phyloP scores from a whole-genome alignment of 2,113 vertebrate species.

The Ranitomeya variabilis region DNA sequence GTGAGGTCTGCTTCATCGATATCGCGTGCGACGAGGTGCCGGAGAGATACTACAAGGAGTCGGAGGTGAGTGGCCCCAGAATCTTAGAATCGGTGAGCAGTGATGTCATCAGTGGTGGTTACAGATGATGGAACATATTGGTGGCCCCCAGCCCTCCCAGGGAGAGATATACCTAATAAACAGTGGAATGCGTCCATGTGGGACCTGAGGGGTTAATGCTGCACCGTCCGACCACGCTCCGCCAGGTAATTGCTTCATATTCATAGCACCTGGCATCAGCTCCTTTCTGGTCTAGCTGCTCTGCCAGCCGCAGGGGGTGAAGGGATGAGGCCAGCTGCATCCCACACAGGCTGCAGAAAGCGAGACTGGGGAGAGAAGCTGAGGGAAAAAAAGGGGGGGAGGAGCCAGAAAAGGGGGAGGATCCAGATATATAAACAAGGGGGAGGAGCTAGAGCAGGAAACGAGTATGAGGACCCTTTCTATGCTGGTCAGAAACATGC shows the following conservation, averaged over 20 bases:
- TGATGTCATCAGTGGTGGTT: background rate
- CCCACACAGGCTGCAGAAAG: background rate
- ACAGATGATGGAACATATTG: too few relatives aligned
- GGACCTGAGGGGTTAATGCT: background rate
- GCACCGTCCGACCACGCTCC: background rate
- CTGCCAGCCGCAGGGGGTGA: too few relatives aligned
- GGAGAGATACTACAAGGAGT: slow-evolving; percentile 97
- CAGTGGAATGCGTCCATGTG: background rate
- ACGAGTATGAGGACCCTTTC: too few relatives aligned
- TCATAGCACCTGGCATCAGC: background rate
- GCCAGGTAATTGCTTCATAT: background rate
- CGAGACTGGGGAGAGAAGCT: too few relatives aligned
- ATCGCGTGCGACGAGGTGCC: slow-evolving; percentile 97
- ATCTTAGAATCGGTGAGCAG: background rate
- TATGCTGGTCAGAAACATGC: too few relatives aligned
- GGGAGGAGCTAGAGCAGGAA: background rate
- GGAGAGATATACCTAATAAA: background rate
- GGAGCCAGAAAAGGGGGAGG: background rate
- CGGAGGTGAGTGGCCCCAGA: slow-evolving; percentile 78
- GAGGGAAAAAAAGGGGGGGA: too few relatives aligned
- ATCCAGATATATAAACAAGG: background rate
- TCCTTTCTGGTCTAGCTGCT: too few relatives aligned
- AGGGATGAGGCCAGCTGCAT: too few relatives aligned
- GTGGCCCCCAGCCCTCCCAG: too few relatives aligned
- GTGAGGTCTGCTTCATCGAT: slow-evolving; percentile 94